phyloP scores from a whole-genome alignment of 2,113 vertebrate species.

The Neodontobutis hainanensis region DNA sequence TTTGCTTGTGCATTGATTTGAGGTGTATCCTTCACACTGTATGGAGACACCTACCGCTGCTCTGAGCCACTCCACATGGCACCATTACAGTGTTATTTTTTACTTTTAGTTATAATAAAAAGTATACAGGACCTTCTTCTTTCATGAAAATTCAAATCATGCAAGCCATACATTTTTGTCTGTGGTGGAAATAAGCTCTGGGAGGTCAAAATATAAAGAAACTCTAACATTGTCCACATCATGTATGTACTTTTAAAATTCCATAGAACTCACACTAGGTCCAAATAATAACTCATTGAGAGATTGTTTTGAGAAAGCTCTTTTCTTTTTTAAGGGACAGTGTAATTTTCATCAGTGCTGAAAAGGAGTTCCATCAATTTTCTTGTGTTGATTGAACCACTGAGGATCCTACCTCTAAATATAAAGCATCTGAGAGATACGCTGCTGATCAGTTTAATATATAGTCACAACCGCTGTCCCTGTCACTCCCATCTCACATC shows the following conservation, averaged over 20 bases:
- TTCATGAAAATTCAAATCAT: no score
- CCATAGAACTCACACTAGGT: no score
- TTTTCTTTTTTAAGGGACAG: neutral
- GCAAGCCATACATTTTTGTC: no score
- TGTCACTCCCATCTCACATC: neutral
- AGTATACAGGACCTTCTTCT: no score
- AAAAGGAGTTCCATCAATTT: neutral
- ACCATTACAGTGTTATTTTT: neutral
- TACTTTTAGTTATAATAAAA: no score
- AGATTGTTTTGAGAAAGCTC: neutral
- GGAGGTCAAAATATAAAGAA: no score
- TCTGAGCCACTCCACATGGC: neutral
- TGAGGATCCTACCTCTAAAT: neutral
- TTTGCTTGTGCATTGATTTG: neutral
- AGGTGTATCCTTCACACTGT: constrained; percentile 7
- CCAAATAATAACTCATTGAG: no score
- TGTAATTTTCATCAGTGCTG: neutral
- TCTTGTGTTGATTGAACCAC: neutral
- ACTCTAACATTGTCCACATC: no score
- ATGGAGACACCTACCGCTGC: neutral
- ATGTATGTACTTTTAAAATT: no score
- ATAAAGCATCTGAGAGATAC: neutral
- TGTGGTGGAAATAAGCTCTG: no score
- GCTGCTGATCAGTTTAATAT: neutral
- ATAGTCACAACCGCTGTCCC: neutral